phyloP scores from a whole-genome alignment of 1,140 invertebrate genomes.

The Parapsyche elsis region DNA sequence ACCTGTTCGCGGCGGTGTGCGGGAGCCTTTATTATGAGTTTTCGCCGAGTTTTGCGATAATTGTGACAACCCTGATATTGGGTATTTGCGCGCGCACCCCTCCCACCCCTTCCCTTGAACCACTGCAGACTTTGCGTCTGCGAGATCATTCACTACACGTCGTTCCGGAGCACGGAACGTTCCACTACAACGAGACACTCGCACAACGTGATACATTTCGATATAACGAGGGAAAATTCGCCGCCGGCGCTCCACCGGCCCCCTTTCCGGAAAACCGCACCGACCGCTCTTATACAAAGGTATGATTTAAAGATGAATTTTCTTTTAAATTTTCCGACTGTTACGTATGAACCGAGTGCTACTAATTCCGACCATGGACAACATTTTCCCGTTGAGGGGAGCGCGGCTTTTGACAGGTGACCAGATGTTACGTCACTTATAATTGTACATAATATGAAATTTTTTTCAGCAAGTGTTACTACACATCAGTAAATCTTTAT shows the following conservation, averaged over 20 bases:
- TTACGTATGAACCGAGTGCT: no score
- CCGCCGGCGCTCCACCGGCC: no score
- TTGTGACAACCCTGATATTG: neutral
- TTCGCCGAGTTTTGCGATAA: no score
- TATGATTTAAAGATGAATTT: no score
- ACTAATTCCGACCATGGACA: neutral
- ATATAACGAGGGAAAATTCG: no score
- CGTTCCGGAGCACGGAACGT: neutral
- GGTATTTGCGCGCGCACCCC: conserved; percentile 27
- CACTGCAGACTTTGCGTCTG: conserved; percentile 32
- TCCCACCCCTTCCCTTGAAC: neutral
- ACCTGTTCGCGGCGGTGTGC: no score
- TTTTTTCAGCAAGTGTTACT: no score
- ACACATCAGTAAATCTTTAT: no score
- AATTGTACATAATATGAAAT: no score
- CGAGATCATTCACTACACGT: conserved; percentile 10
- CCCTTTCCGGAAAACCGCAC: neutral
- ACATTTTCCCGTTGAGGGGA: neutral
- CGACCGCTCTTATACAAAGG: neutral
- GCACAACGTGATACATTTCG: neutral
- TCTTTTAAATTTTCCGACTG: no score
- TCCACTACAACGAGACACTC: neutral
- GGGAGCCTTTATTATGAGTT: no score
- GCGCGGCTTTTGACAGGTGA: conserved; percentile 12
- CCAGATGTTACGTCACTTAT: neutral